Evolutionary conservation across 2,888 invertebrate genomes (phyloP).

Genomic region (Orthosia cruda): DNA sequence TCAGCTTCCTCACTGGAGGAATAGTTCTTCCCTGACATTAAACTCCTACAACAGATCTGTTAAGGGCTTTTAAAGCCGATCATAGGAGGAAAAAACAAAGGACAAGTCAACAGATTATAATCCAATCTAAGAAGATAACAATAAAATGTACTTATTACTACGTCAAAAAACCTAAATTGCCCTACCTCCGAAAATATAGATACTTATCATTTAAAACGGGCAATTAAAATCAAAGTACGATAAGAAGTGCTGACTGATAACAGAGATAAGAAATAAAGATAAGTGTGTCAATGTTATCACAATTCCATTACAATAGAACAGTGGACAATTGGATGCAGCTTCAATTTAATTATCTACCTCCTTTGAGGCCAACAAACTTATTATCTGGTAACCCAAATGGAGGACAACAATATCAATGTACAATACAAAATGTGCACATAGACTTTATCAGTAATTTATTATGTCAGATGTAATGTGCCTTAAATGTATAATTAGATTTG

Average conservation of each 20-base stretch:
- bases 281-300: conserved; percentile 36
- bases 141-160: not conserved
- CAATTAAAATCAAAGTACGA: conserved; percentile 53
- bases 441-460: conserved; percentile 18
- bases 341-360: conserved; percentile 33
- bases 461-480: not conserved
- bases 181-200: conserved; percentile 22
- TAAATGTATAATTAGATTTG: conserved; percentile 1
- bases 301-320: not conserved
- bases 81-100: too few relatives aligned
- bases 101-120: not conserved
- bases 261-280: not conserved
- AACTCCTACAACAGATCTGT: too few relatives aligned
- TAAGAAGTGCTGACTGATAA: conserved; percentile 24
- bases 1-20: too few relatives aligned
- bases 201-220: conserved; percentile 38
- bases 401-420: conserved; percentile 36
- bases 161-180: not conserved
- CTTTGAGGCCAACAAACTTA: conserved; percentile 63
- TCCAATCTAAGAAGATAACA: not conserved
- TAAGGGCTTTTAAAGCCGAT: too few relatives aligned
- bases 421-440: conserved; percentile 9
- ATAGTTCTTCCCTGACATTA: too few relatives aligned
- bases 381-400: conserved; percentile 58
- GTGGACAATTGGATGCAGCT: conserved; percentile 31